A percentile compares a stretch with the other conserved stretches of the same genome.
phyloP scores from a whole-genome alignment of 2,888 invertebrate species.

The Myathropa florea region DNA sequence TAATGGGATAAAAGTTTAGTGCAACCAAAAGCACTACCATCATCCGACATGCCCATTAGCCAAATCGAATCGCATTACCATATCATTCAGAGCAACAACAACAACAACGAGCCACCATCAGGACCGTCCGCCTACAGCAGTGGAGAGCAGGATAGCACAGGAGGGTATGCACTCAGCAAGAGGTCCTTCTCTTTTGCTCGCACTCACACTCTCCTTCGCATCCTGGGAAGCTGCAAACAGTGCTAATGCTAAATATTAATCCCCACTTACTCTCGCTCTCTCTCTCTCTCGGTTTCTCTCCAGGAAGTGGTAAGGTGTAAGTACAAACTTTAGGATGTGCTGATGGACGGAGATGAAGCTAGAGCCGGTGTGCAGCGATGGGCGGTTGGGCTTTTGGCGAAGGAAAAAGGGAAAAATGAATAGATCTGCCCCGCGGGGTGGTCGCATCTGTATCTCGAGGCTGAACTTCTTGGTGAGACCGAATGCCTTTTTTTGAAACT shows the following conservation, averaged over 20 bases:
- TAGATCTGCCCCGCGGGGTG: background rate
- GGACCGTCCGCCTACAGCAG: background rate
- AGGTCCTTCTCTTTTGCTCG: background rate
- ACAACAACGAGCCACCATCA: background rate
- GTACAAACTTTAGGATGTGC: constrained; percentile 35
- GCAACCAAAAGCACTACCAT: constrained; percentile 38
- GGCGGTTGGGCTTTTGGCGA: background rate
- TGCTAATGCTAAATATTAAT: constrained; percentile 61
- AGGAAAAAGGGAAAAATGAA: constrained; percentile 26
- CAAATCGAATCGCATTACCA: constrained; percentile 57
- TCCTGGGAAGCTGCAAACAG: constrained; percentile 9
- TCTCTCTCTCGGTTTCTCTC: background rate
- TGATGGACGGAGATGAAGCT: background rate
- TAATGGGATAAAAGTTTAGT: background rate
- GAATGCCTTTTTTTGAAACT: constrained; percentile 47
- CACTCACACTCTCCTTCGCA: background rate
- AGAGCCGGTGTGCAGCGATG: too few species aligned
- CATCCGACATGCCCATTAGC: constrained; percentile 63
- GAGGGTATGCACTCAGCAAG: background rate
- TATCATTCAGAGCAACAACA: constrained; percentile 16
- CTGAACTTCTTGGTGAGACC: constrained; percentile 36
- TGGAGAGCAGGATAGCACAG: background rate
- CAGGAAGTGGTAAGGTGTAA: constrained; percentile 53
- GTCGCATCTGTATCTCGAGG: background rate
- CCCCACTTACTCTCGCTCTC: constrained; percentile 33